Percentiles rank a stretch among this genome's conserved stretches.
phyloP scores from a whole-genome alignment of 1,140 invertebrate species.

The Aphelenchoides besseyi region DNA sequence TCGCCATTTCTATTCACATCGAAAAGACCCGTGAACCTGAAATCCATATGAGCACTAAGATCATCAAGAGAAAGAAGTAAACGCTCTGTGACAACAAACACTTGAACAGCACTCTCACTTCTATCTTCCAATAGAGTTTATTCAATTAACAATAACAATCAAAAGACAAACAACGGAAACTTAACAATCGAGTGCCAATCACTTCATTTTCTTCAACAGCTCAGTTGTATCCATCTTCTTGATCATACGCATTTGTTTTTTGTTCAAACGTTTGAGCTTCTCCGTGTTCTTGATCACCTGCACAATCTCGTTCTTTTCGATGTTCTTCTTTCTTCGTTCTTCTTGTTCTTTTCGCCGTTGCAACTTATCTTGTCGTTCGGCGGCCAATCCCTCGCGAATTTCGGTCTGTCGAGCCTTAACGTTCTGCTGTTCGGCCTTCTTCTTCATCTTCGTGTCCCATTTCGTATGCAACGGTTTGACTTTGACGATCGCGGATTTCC shows the following conservation, averaged over 20 bases:
- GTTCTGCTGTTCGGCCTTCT: neutral
- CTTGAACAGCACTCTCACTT: neutral
- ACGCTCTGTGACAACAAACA: neutral
- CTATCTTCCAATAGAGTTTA: neutral
- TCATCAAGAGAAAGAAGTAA: constrained; percentile 6
- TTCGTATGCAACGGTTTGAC: constrained; percentile 2
- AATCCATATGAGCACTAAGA: too few relatives aligned
- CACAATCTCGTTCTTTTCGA: constrained; percentile 20
- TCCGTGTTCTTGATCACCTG: constrained; percentile 22
- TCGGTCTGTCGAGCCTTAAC: neutral
- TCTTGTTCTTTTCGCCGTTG: constrained; percentile 11
- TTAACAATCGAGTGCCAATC: neutral
- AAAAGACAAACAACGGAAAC: neutral
- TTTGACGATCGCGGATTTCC: constrained; percentile 11
- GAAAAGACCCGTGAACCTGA: too few relatives aligned
- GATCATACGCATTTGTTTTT: constrained; percentile 4
- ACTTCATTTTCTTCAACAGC: neutral
- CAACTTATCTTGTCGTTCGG: neutral
- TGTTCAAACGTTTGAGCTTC: constrained; percentile 15
- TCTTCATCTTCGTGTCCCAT: constrained; percentile 9
- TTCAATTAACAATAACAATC: neutral
- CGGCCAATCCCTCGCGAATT: constrained; percentile 5
- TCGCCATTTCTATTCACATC: too few relatives aligned
- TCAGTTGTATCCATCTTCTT: constrained; percentile 20
- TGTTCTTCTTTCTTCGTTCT: constrained; percentile 13